Evolutionary conservation across 2,113 vertebrate species (phyloP).

Genomic region (Bolborhynchus lineola): DNA sequence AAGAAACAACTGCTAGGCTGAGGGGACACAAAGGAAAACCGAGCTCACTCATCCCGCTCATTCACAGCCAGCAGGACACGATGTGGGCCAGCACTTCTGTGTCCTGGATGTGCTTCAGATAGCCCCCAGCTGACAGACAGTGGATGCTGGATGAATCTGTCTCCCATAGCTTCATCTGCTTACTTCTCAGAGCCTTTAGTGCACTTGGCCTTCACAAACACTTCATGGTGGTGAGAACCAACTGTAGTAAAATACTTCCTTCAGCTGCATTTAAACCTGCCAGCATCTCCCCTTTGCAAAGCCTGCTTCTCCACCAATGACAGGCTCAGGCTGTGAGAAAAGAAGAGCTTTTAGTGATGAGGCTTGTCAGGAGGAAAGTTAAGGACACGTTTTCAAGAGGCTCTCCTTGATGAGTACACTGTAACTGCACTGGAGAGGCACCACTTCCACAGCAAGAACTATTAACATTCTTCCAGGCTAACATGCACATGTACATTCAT

Average conservation of each 20-base stretch:
- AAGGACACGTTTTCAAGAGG: neutral
- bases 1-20: neutral
- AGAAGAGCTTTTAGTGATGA: neutral
- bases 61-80: neutral
- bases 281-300: neutral
- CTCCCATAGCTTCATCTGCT: neutral
- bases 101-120: neutral
- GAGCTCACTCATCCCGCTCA: neutral
- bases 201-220: neutral
- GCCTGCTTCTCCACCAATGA: neutral
- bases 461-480: neutral
- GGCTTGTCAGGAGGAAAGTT: neutral
- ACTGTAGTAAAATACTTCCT: neutral
- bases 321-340: neutral
- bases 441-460: fast-evolving
- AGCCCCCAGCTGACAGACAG: neutral
- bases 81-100: neutral
- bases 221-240: neutral
- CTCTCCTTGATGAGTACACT: neutral
- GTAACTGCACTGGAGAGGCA: neutral
- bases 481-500: neutral
- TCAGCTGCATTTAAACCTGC: neutral
- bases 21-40: neutral
- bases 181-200: neutral
- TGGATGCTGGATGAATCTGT: neutral